phyloP scores from a whole-genome alignment of 2,888 invertebrate genomes.

The Aleiodes alternator region DNA sequence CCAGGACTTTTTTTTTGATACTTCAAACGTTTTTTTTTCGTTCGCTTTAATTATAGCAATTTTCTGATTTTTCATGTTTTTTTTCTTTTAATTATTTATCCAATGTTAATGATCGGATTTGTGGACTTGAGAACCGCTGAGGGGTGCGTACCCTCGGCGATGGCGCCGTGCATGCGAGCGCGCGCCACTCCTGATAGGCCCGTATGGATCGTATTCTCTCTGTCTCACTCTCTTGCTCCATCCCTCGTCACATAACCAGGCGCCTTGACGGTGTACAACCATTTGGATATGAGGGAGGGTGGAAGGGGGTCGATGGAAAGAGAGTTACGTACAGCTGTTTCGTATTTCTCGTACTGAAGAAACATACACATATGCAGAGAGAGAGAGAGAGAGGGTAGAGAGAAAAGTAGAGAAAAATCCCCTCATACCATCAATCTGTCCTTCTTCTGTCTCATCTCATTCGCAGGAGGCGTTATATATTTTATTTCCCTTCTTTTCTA shows the following conservation, averaged over 20 bases:
- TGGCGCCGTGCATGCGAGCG: constrained; percentile 48
- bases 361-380: constrained; percentile 47
- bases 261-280: constrained; percentile 46
- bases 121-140: constrained; percentile 62
- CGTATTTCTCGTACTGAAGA: constrained; percentile 60
- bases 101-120: constrained; percentile 17
- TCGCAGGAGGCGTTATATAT: constrained; percentile 16
- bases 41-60: background rate
- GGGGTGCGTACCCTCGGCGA: constrained; percentile 62
- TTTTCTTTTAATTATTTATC: background rate
- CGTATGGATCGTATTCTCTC: constrained; percentile 40
- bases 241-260: constrained; percentile 44
- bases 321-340: constrained; percentile 64
- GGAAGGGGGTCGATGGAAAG: constrained; percentile 1
- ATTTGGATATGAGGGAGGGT: background rate
- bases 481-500: constrained; percentile 14
- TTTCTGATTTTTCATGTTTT: background rate
- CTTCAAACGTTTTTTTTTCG: background rate
- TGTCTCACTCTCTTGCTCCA: constrained; percentile 16
- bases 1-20: background rate
- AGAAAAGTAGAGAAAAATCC: constrained; percentile 25
- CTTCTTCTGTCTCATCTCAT: constrained; percentile 57
- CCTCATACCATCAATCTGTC: constrained; percentile 57
- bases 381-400: constrained; percentile 24
- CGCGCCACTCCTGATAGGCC: constrained; percentile 40